A percentile compares a stretch with the other conserved stretches of the same genome.
Evolutionary conservation across 2,888 invertebrate species (phyloP).

Genomic region (Camptogramma bilineatum): DNA sequence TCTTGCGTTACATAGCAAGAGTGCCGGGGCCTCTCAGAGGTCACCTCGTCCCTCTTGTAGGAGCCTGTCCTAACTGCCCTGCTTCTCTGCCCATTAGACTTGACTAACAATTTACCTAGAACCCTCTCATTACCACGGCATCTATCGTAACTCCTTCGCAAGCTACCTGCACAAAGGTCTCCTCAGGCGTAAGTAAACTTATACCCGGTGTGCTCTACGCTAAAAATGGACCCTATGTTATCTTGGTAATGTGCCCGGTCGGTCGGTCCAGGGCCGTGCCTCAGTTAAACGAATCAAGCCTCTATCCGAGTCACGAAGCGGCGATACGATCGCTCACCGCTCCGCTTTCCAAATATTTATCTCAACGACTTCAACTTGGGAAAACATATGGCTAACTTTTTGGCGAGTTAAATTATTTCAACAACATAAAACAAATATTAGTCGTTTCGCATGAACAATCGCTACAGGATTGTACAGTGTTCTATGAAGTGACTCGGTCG

Average conservation of each 20-base stretch:
- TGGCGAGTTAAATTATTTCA: neutral
- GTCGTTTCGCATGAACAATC: too few relatives aligned
- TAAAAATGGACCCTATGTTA: neutral
- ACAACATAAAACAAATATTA: too few relatives aligned
- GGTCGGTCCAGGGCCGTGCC: neutral
- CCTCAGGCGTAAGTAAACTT: too few relatives aligned
- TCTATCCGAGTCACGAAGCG: constrained; percentile 14
- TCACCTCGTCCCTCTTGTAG: neutral
- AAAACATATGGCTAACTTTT: neutral
- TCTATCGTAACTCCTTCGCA: neutral
- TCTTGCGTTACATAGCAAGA: neutral
- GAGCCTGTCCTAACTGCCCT: neutral
- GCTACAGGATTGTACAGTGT: too few relatives aligned
- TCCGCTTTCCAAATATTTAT: constrained; percentile 20
- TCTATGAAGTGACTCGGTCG: too few relatives aligned
- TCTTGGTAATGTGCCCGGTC: neutral
- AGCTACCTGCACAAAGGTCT: too few relatives aligned
- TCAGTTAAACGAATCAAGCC: constrained; percentile 6
- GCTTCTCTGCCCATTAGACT: neutral
- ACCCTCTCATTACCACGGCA: neutral
- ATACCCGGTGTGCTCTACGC: neutral
- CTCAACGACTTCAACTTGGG: constrained; percentile 1
- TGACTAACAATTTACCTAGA: neutral
- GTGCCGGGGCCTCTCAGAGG: neutral
- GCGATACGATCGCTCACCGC: constrained; percentile 12